Percentiles rank a stretch among this genome's conserved stretches.
phyloP scores from a whole-genome alignment of 1,140 invertebrate genomes.

The Monochamus saltuarius region DNA sequence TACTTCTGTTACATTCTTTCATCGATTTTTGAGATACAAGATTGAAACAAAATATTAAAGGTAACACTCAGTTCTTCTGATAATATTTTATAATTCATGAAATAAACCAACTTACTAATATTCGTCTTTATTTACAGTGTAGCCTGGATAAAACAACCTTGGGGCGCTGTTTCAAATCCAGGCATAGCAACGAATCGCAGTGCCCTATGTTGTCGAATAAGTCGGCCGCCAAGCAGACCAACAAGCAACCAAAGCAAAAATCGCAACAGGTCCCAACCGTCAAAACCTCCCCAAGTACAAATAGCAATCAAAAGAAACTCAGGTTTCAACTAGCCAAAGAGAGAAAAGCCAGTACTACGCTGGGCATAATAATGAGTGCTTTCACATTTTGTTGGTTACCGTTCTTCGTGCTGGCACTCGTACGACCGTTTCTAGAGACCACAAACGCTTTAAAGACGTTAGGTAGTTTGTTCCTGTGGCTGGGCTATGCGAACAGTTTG shows the following conservation, averaged over 20 bases:
- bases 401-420: slow-evolving; percentile 90
- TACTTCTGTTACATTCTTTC: too few species aligned
- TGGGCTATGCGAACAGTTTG: slow-evolving; percentile 91
- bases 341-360: slow-evolving; percentile 91
- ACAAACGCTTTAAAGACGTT: slow-evolving; percentile 62
- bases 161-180: slow-evolving; percentile 62
- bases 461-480: slow-evolving; percentile 75
- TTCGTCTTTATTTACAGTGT: slow-evolving; percentile 61
- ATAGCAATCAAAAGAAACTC: slow-evolving; percentile 68
- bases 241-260: slow-evolving; percentile 34
- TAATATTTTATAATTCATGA: too few species aligned
- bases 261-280: slow-evolving; percentile 37
- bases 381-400: slow-evolving; percentile 97
- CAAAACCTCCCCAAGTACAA: slow-evolving; percentile 54
- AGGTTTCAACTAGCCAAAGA: slow-evolving; percentile 83
- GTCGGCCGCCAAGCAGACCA: slow-evolving; percentile 46
- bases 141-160: slow-evolving; percentile 60
- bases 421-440: slow-evolving; percentile 79
- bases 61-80: too few species aligned
- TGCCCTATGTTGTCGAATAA: slow-evolving; percentile 65
- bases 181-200: slow-evolving; percentile 72
- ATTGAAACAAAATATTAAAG: too few species aligned
- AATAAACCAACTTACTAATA: too few species aligned
- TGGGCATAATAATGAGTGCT: slow-evolving; percentile 97
- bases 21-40: too few species aligned